Conservation (phyloP, 2,113 vertebrate genomes). For the Sigmodon hispidus region DNA sequence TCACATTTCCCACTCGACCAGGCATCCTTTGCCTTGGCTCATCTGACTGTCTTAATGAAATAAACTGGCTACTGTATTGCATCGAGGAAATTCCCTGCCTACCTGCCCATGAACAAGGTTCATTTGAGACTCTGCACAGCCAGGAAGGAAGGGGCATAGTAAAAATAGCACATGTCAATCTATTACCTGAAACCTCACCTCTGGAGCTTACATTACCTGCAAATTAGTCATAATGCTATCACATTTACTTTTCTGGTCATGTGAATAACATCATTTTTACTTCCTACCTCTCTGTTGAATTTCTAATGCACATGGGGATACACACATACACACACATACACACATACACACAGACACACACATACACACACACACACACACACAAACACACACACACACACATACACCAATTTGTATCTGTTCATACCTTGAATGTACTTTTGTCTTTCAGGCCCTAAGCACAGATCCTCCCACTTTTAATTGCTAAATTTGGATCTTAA, state of each 20-base stretch:
- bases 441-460: neutral
- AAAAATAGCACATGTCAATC: slow-evolving; percentile 79
- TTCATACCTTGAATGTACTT: slow-evolving; percentile 38
- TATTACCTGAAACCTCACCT: slow-evolving; percentile 72
- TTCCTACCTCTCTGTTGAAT: slow-evolving; percentile 58
- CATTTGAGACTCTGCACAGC: slow-evolving; percentile 66
- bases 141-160: slow-evolving; percentile 66
- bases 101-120: slow-evolving; percentile 62
- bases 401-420: neutral
- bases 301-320: slow-evolving; percentile 30
- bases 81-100: slow-evolving; percentile 33
- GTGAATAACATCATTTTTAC: slow-evolving; percentile 59
- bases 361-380: neutral
- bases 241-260: slow-evolving; percentile 44
- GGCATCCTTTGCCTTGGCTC: slow-evolving; percentile 6
- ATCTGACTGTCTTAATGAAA: slow-evolving; percentile 26
- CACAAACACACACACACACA: neutral
- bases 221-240: slow-evolving; percentile 62
- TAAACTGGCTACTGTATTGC: neutral
- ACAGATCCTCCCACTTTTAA: neutral
- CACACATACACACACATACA: too few species aligned
- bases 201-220: slow-evolving; percentile 50
- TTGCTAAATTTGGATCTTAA: neutral
- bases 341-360: neutral
- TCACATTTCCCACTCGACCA: neutral